These are phyloP conservation scores for Catotricha subobsoleta DNA, from an alignment of 2,888 invertebrate species.

Conservation along the genomic window DNA sequence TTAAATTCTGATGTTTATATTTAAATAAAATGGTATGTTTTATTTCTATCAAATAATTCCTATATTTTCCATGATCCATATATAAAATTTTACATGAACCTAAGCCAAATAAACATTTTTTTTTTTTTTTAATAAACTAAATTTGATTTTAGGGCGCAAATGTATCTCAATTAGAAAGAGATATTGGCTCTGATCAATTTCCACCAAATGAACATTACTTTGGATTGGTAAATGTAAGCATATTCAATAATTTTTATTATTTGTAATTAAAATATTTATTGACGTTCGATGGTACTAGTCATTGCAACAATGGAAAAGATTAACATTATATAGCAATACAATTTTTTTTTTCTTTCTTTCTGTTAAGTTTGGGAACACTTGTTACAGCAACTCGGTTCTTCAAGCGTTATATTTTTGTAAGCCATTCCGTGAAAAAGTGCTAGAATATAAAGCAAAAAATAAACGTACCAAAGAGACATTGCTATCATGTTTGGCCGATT, in stretches of 20 bases:
- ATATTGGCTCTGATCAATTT: constrained; percentile 96
- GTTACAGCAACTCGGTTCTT: constrained; percentile 98
- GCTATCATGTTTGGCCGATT: constrained; percentile 91
- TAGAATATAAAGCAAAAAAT: constrained; percentile 94
- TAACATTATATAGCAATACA: neutral
- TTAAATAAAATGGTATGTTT: too few species aligned
- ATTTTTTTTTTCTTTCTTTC: constrained; percentile 9
- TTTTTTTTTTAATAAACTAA: too few species aligned
- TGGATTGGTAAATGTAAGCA: constrained; percentile 94
- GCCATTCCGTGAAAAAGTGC: constrained; percentile 95
- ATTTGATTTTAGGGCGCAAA: constrained; percentile 71
- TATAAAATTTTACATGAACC: neutral
- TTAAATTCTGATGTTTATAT: too few species aligned
- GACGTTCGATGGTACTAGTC: too few species aligned
- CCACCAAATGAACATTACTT: constrained; percentile 99
- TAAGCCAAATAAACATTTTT: too few species aligned
- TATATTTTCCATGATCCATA: too few species aligned
- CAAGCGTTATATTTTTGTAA: constrained; percentile 99
- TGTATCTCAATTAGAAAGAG: constrained; percentile 97
- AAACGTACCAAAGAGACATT: constrained; percentile 93
- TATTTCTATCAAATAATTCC: too few species aligned
- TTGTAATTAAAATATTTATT: neutral
- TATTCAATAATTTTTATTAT: constrained; percentile 1
- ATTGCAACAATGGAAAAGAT: neutral
- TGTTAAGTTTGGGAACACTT: constrained; percentile 95